Percentiles rank a stretch among this genome's conserved stretches.
Evolutionary conservation across 2,113 vertebrate species (phyloP).

Genomic region (Philantomba maxwellii): DNA sequence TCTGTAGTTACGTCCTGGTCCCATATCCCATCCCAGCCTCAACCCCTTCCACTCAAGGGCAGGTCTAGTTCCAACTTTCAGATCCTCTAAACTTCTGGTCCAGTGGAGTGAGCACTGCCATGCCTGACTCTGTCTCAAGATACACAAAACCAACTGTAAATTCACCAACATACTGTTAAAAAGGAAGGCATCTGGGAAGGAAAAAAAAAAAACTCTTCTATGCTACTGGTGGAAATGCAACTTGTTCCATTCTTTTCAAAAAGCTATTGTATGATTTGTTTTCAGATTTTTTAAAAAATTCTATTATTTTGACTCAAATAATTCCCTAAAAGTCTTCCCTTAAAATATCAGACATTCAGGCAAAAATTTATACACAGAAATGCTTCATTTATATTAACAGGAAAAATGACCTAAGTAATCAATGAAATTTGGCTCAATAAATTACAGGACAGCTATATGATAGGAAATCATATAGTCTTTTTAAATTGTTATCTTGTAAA

Average conservation of each 20-base stretch:
- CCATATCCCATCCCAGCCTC: neutral
- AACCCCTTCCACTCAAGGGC: neutral
- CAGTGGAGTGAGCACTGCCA: neutral
- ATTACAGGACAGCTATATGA: neutral
- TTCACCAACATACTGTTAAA: neutral
- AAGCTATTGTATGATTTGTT: neutral
- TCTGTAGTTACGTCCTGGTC: neutral
- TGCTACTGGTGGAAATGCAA: neutral
- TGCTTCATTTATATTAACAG: neutral
- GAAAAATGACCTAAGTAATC: neutral
- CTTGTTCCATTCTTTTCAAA: neutral
- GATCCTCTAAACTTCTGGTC: neutral
- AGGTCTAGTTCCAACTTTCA: neutral
- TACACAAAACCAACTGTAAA: neutral
- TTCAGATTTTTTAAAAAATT: neutral
- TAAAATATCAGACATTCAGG: neutral
- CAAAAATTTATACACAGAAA: neutral
- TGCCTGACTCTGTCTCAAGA: neutral
- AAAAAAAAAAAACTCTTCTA: neutral
- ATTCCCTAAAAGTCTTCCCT: neutral
- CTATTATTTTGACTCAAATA: neutral
- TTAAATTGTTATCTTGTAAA: neutral
- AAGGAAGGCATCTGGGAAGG: neutral
- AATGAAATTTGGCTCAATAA: neutral
- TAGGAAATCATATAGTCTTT: neutral